Base-by-base conservation (phyloP, 2,888 invertebrate species). In the Synergus itoensis region DNA sequence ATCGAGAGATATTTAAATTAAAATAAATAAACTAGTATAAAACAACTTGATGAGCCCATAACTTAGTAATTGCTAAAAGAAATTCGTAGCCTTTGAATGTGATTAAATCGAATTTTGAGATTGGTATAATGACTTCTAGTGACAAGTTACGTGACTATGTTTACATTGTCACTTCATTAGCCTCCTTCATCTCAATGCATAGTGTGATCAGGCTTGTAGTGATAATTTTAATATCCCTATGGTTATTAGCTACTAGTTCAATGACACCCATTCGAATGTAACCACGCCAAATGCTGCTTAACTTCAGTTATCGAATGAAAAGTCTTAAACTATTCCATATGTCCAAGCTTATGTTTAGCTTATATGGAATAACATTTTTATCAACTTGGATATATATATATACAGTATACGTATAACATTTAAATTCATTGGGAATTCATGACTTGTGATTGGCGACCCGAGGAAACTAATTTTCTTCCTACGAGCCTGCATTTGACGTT, bases 401-500 rank as follows among this genome's bases (percentile, higher is more conserved):
- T 28, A 28, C 28, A 28, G 28, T 28, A 28, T n/a, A n/a, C n/a
- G 3, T 28, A 28, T 28, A 28, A 28, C 28, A 28, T 28, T 16
- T 36, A 64, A 64, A n/a, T 18, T 41, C 18, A 18, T 18, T 57
- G 18, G 18, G 18, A 65, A 41, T 65, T 41, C 9, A 57, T 57
- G 57, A 65, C n/a, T 16, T 18, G n/a, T 3, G 65, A 9, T 28
- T n/a, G 8, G 28, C 18, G 41, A 41, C 41, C 40, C 11, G 11
- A 40, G 40, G 65, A 41, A 43, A 65, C 65, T 9, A 53, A 36
- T 53, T 53, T 73, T 53, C 53, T 53, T 16, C 12, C 4, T 73
- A 73, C 73, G 64, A 40, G 16, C 8, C 40, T 64, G 64, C n/a
- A n/a, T 62, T 62, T 62, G 62, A 62, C 62, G 62, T 62, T 62